A percentile compares a stretch with the other conserved stretches of the same genome.
Conservation (phyloP, 2,113 vertebrate species). For the Cinclus cinclus region DNA sequence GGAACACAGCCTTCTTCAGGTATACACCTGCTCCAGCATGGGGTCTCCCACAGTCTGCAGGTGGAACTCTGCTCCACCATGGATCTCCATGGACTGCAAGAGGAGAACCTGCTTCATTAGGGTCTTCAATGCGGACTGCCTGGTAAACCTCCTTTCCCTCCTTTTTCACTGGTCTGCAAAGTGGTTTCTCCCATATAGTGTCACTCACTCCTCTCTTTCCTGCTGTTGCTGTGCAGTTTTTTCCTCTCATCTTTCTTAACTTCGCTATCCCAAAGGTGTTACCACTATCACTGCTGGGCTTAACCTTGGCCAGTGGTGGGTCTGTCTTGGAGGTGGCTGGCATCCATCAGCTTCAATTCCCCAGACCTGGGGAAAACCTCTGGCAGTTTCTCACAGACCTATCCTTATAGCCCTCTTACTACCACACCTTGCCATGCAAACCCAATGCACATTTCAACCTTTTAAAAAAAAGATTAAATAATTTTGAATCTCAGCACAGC, state of each 20-base stretch:
- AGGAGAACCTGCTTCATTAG: neutral
- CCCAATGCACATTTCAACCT: neutral
- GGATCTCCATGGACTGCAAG: neutral
- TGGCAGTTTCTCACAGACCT: neutral
- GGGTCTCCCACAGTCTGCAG: neutral
- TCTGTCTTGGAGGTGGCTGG: fast-evolving
- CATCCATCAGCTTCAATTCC: neutral
- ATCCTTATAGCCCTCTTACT: fast-evolving
- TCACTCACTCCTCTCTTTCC: neutral
- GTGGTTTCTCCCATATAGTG: neutral
- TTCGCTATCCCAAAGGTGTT: fast-evolving
- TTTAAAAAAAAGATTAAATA: neutral
- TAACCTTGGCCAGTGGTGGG: fast-evolving
- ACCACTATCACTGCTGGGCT: fast-evolving
- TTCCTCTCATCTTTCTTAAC: neutral
- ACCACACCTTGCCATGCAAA: neutral
- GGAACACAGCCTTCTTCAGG: neutral
- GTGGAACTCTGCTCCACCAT: neutral
- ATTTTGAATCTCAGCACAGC: neutral
- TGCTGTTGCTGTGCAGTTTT: neutral
- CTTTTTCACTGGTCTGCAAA: neutral
- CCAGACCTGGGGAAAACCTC: neutral
- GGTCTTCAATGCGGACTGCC: fast-evolving
- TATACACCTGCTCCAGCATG: neutral
- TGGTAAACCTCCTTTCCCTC: neutral